Conservation (phyloP, 2,888 invertebrate species). For the Melieria omissa region DNA sequence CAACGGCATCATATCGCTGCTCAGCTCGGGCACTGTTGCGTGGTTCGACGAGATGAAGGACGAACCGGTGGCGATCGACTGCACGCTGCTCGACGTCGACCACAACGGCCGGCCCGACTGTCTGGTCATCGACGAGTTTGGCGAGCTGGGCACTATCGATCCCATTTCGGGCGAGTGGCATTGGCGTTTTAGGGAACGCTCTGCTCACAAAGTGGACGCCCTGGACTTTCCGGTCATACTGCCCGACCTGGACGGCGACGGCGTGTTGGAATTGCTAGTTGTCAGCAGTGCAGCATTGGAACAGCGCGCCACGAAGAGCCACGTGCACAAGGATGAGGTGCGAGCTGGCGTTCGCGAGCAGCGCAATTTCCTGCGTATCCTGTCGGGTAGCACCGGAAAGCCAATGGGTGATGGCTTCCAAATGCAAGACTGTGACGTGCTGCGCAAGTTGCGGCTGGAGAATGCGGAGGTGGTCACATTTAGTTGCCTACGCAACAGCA, state of each 20-base stretch:
- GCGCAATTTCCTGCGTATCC: slow-evolving; percentile 74
- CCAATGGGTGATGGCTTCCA: slow-evolving; percentile 74
- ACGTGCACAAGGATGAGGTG: slow-evolving; percentile 47
- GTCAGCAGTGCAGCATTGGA: slow-evolving; percentile 68
- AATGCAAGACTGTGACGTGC: slow-evolving; percentile 71
- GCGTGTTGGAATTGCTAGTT: slow-evolving; percentile 76
- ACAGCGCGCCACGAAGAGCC: slow-evolving; percentile 52
- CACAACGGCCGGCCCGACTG: slow-evolving; percentile 79
- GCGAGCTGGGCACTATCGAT: slow-evolving; percentile 72
- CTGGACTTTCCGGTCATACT: slow-evolving; percentile 78
- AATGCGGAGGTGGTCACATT: slow-evolving; percentile 69
- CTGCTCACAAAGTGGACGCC: slow-evolving; percentile 68
- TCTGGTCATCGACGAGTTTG: slow-evolving; percentile 78
- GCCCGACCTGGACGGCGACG: slow-evolving; percentile 79
- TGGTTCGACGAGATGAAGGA: slow-evolving; percentile 79
- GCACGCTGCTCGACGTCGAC: slow-evolving; percentile 78
- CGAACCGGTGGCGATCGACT: slow-evolving; percentile 79
- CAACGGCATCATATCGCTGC: slow-evolving; percentile 76
- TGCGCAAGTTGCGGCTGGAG: slow-evolving; percentile 71
- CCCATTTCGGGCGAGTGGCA: slow-evolving; percentile 72
- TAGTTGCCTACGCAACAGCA: slow-evolving; percentile 71
- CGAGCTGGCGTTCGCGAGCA: slow-evolving; percentile 36
- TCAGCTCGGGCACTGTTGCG: slow-evolving; percentile 76
- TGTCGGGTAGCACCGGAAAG: slow-evolving; percentile 77
- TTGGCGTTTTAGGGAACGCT: slow-evolving; percentile 67